These are phyloP conservation scores for Meteorus cinctellus DNA, from an alignment of 2,888 invertebrate species.

Conservation along the genomic window DNA sequence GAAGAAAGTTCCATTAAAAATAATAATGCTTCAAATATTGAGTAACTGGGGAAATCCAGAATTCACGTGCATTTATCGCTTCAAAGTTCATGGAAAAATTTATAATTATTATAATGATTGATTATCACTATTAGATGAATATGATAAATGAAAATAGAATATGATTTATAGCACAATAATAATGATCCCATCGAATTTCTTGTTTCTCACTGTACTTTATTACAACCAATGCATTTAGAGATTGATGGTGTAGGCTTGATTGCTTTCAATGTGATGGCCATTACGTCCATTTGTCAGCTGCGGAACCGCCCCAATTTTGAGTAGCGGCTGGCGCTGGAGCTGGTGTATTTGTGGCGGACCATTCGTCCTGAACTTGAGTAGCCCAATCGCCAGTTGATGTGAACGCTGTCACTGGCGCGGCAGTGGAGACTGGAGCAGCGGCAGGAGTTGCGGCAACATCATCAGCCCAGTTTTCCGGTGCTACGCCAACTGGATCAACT, in stretches of 20 bases:
- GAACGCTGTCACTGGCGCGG: conserved; percentile 65
- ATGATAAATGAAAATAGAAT: neutral
- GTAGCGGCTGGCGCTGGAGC: conserved; percentile 64
- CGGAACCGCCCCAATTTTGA: conserved; percentile 79
- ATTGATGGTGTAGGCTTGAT: conserved; percentile 52
- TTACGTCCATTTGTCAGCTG: conserved; percentile 73
- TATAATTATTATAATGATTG: neutral
- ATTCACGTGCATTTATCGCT: conserved; percentile 65
- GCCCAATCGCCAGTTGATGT: conserved; percentile 51
- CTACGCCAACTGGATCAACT: conserved; percentile 69
- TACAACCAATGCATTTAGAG: neutral
- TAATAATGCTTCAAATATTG: conserved; percentile 58
- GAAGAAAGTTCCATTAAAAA: conserved; percentile 54
- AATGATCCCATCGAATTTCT: neutral
- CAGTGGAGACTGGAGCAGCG: conserved; percentile 61
- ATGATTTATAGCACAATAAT: neutral
- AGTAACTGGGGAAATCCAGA: conserved; percentile 64
- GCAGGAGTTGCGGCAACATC: conserved; percentile 70
- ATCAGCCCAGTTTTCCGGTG: conserved; percentile 75
- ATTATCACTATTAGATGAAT: neutral
- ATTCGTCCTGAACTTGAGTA: conserved; percentile 75
- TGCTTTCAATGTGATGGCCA: conserved; percentile 52
- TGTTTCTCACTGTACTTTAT: conserved; percentile 23
- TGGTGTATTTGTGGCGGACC: conserved; percentile 73
- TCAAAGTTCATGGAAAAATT: conserved; percentile 63